Conservation (phyloP, 1,140 invertebrate species). For the Steinernema khuongi region DNA sequence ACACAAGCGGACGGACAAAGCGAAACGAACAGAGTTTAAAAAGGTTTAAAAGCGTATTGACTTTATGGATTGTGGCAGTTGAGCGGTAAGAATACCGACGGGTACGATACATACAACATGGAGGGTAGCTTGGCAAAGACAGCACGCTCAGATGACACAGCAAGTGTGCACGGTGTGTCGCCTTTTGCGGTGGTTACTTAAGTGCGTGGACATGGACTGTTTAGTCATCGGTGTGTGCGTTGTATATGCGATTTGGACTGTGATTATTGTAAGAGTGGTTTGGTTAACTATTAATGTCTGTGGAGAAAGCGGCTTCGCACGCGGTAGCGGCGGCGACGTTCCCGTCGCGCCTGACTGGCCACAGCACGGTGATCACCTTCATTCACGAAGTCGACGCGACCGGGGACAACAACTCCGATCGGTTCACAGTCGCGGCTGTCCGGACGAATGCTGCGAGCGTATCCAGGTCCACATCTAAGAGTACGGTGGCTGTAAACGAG, state of each 20-base stretch:
- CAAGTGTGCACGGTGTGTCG: not conserved
- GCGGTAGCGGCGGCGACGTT: slow-evolving; percentile 50
- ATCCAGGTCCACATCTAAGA: slow-evolving; percentile 55
- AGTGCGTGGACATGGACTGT: not conserved
- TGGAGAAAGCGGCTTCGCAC: slow-evolving; percentile 48
- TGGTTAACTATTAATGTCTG: not conserved
- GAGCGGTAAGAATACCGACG: not conserved
- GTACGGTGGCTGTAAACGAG: slow-evolving; percentile 1
- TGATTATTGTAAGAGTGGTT: not conserved
- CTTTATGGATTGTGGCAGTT: not conserved
- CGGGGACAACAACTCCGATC: slow-evolving; percentile 45
- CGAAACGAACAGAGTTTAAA: not conserved
- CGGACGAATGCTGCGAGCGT: slow-evolving; percentile 47
- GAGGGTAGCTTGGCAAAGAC: not conserved
- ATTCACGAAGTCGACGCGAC: slow-evolving; percentile 49
- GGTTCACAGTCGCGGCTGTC: slow-evolving; percentile 56
- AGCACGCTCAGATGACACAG: not conserved
- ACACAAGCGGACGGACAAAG: not conserved
- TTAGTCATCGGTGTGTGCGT: not conserved
- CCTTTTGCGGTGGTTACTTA: not conserved
- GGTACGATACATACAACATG: not conserved
- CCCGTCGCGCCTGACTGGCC: slow-evolving; percentile 22
- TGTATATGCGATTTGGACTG: not conserved
- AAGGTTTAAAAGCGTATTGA: not conserved
- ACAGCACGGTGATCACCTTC: slow-evolving; percentile 42